These are phyloP conservation scores for Antrozous pallidus DNA, from an alignment of 2,797 vertebrate species.

Conservation along the genomic window DNA sequence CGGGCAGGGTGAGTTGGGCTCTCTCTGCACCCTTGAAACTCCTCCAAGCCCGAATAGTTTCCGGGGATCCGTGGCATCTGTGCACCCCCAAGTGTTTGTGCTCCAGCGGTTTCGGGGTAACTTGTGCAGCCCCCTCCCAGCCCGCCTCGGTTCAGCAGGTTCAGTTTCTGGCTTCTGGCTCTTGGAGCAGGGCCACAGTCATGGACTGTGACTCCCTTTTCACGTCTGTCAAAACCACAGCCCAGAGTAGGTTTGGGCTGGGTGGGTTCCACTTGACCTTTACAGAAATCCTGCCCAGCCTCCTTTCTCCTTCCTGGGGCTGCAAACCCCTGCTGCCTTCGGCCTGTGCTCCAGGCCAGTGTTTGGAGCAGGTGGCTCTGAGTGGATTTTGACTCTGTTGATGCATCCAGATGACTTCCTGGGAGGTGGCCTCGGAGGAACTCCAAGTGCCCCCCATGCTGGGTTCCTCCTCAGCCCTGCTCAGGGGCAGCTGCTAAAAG, in stretches of 20 bases:
- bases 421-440: background rate
- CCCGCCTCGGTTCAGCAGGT: accelerated
- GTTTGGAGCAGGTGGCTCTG: background rate
- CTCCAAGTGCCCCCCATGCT: accelerated
- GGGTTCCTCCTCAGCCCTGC: background rate
- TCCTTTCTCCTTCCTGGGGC: background rate
- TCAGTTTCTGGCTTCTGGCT: background rate
- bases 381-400: background rate
- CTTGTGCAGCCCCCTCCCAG: background rate
- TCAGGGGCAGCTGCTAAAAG: background rate
- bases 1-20: background rate
- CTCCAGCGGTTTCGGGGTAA: background rate
- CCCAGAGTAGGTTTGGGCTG: accelerated
- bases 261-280: background rate
- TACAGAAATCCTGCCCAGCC: background rate
- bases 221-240: background rate
- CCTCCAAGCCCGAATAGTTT: background rate
- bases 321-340: background rate
- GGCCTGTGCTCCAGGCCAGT: background rate
- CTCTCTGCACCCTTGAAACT: background rate
- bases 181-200: background rate
- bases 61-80: background rate
- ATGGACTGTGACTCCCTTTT: background rate
- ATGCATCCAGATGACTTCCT: background rate
- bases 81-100: background rate